Evolutionary conservation across 2,113 vertebrate species (phyloP), one percentile per base, ranked within the genome.

Genomic region (Malurus alboscapulatus): DNA sequence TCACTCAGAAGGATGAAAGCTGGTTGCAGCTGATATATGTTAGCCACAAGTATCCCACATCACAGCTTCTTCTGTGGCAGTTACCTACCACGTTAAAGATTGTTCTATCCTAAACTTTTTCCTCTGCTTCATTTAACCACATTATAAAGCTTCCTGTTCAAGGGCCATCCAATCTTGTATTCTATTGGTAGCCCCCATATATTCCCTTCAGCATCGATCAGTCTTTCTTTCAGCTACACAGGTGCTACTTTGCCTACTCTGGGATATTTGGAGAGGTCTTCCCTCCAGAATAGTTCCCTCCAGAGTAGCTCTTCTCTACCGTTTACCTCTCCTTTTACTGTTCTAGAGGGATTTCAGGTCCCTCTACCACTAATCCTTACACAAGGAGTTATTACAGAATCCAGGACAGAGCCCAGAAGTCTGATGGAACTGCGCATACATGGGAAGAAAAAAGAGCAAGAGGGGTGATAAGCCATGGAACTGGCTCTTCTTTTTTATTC

Each of bases 1-100:
- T 40, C 20, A 30, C 12, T 62, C 0, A 0, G 30, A 61, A 55
- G 1, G 10, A 15, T 17, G 24, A 29, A 81, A 5, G 6, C 19
- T 48, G 11, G 2, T 85, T 89, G 62, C 24, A n/a, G 15, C 7
- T 25, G 20, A 6, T 58, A 12, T 9, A 22, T 2, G 3, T 48
- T 32, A 57, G 34, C 14, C 0, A 3, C 15, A 55, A 50, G 20
- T 7, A 29, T 19, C 17, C 13, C 17, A 63, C 11, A 27, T 13
- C 38, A 61, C 45, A 32, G 4, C 15, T 87, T 74, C 48, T 57
- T 58, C 68, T 42, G 18, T 0, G 2, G 19, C 21, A 53, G n/a
- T 50, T 62, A 32, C 32, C 48, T 17, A 24, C 1, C 16, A 42
- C 5, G 2, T 6, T 45, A 24, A 87, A 75, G 44, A 48, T n/a